These are phyloP conservation scores for Leptinotarsa rubiginosa DNA, from an alignment of 2,888 invertebrate genomes.

Conservation along the genomic window DNA sequence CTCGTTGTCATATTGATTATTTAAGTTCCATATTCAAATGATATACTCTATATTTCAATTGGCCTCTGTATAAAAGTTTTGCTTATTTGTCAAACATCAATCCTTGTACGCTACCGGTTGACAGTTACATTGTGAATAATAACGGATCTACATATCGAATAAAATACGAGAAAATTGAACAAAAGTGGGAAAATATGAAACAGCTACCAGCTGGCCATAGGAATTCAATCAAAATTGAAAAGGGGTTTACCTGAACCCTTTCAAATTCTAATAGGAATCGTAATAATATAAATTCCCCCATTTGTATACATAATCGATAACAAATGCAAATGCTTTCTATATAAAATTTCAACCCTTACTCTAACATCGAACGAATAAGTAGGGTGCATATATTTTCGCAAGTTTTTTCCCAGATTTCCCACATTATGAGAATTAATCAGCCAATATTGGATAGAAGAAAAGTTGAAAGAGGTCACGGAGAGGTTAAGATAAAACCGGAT, in stretches of 20 bases:
- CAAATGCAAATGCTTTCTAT: constrained; percentile 33
- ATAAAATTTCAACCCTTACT: constrained; percentile 34
- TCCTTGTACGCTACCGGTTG: no score
- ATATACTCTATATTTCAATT: no score
- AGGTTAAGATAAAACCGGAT: constrained; percentile 8
- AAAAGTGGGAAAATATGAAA: constrained; percentile 25
- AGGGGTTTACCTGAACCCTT: constrained; percentile 32
- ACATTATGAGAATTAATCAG: constrained; percentile 28
- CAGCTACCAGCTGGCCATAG: constrained; percentile 11
- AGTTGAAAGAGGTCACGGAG: constrained; percentile 8
- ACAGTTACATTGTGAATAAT: not conserved
- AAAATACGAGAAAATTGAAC: constrained; percentile 2
- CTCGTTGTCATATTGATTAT: no score
- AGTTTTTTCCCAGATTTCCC: constrained; percentile 26
- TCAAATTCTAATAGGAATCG: constrained; percentile 25
- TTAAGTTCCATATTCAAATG: no score
- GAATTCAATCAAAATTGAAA: constrained; percentile 24
- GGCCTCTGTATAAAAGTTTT: no score
- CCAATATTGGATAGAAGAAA: constrained; percentile 21
- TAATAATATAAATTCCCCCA: constrained; percentile 27
- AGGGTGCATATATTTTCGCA: constrained; percentile 26
- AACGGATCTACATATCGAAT: not conserved
- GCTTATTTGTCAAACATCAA: no score
- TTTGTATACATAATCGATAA: constrained; percentile 31
- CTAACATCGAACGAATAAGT: not conserved